phyloP scores from a whole-genome alignment of 1,140 invertebrate species.

The Rhagoletis zephyria region DNA sequence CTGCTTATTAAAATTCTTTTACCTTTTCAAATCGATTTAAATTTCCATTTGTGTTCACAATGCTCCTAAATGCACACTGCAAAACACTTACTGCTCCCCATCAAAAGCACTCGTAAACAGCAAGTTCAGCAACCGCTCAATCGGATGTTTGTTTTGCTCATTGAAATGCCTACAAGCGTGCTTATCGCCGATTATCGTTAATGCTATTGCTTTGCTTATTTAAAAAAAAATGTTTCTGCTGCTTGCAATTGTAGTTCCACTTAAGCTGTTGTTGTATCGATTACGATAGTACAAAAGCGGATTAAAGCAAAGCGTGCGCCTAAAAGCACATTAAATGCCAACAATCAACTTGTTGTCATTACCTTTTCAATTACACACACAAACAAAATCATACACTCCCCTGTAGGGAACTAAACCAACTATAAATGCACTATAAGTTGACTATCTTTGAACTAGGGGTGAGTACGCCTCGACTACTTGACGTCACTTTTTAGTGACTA shows the following conservation, averaged over 20 bases:
- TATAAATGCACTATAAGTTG: too few species aligned
- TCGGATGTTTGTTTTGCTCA: constrained; percentile 3
- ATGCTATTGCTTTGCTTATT: not conserved
- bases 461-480: too few species aligned
- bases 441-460: too few species aligned
- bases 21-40: too few species aligned
- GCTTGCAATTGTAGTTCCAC: not conserved
- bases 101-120: not conserved
- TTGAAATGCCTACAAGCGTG: not conserved
- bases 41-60: too few species aligned
- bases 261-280: not conserved
- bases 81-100: not conserved
- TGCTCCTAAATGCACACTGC: not conserved
- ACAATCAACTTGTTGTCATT: constrained; percentile 21
- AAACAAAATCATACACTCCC: not conserved
- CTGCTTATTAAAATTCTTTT: too few species aligned
- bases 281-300: constrained; percentile 12
- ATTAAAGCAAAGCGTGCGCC: constrained; percentile 8
- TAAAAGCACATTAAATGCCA: constrained; percentile 32
- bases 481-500: too few species aligned
- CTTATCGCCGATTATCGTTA: not conserved
- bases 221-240: not conserved
- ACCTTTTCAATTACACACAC: constrained; percentile 13
- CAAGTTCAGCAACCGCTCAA: not conserved
- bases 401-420: too few species aligned